These are phyloP conservation scores for Mirounga angustirostris DNA, from an alignment of 2,113 vertebrate genomes.

Conservation along the genomic window DNA sequence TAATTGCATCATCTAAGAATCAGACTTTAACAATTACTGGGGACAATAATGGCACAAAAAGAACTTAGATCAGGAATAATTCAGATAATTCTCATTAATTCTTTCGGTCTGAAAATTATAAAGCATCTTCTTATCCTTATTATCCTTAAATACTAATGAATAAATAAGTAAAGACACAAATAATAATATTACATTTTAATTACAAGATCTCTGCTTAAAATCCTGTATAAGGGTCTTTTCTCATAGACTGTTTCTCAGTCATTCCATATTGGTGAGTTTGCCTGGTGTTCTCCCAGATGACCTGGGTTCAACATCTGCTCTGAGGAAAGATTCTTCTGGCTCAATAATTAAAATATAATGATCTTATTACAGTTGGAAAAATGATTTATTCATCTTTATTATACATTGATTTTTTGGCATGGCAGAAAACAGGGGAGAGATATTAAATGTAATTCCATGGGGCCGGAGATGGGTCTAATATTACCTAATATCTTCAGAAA, in stretches of 20 bases:
- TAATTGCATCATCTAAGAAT: slow-evolving; percentile 48
- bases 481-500: slow-evolving; percentile 81
- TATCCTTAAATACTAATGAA: slow-evolving; percentile 19
- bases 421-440: slow-evolving; percentile 73
- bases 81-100: slow-evolving; percentile 18
- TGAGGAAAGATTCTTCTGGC: slow-evolving; percentile 72
- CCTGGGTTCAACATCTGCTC: slow-evolving; percentile 83
- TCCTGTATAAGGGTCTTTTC: slow-evolving; percentile 21
- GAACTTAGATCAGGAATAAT: slow-evolving; percentile 51
- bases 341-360: slow-evolving; percentile 83
- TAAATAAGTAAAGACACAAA: slow-evolving; percentile 31
- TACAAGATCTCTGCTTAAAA: slow-evolving; percentile 40
- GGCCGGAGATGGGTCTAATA: slow-evolving; percentile 72
- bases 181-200: slow-evolving; percentile 57
- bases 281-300: slow-evolving; percentile 78
- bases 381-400: slow-evolving; percentile 84
- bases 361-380: slow-evolving; percentile 84
- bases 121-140: background rate
- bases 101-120: slow-evolving; percentile 36
- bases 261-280: slow-evolving; percentile 62
- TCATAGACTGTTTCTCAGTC: slow-evolving; percentile 17
- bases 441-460: slow-evolving; percentile 81
- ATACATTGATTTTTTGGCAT: slow-evolving; percentile 78
- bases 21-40: background rate
- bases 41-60: background rate